A percentile compares a stretch with the other conserved stretches of the same genome.
Conservation (phyloP, 1,140 invertebrate species). For the Eriocheir sinensis region DNA sequence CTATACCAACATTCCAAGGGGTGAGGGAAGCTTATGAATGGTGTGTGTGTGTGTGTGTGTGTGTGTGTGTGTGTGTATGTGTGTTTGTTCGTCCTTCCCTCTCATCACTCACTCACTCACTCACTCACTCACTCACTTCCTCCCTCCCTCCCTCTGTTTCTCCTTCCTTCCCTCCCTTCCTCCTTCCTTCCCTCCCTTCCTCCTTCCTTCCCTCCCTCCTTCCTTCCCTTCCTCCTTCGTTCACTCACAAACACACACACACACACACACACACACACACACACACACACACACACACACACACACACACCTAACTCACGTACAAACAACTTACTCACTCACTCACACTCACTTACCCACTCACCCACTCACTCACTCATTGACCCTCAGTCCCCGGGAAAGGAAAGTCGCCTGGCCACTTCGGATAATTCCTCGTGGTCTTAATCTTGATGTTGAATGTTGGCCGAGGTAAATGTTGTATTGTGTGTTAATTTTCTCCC, state of each 20-base stretch:
- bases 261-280: background rate
- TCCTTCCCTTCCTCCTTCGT: too few species aligned
- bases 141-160: too few species aligned
- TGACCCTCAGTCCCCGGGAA: background rate
- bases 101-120: too few species aligned
- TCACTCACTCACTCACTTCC: too few species aligned
- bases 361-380: constrained; percentile 22
- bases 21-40: too few species aligned
- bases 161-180: too few species aligned
- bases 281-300: background rate
- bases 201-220: background rate
- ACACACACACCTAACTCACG: background rate
- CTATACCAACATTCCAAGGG: too few species aligned
- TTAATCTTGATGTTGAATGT: constrained; percentile 74
- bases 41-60: too few species aligned
- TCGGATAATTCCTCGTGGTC: constrained; percentile 57
- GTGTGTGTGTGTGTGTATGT: too few species aligned
- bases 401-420: constrained; percentile 64
- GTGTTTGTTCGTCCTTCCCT: too few species aligned
- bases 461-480: constrained; percentile 71
- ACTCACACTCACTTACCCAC: background rate
- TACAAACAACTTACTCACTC: too few species aligned
- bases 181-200: background rate
- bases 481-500: constrained; percentile 73
- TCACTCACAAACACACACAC: background rate